These are phyloP conservation scores for Coelogynopora nodosa DNA, from an alignment of 2,888 invertebrate species.

Conservation along the genomic window DNA sequence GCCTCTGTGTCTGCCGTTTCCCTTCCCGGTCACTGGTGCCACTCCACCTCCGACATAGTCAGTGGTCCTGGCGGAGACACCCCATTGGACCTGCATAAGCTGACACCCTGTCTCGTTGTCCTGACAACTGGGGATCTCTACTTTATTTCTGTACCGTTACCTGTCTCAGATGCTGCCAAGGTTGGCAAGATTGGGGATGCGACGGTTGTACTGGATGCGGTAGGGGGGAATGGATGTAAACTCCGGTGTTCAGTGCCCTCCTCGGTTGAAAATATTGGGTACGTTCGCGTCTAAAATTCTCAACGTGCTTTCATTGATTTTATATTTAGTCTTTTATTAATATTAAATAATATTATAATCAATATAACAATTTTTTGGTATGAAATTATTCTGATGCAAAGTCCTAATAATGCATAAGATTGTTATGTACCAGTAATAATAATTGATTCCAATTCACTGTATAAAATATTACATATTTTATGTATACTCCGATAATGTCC, in stretches of 20 bases:
- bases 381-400: too few species aligned
- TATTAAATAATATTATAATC: too few species aligned
- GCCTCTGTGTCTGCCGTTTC: constrained; percentile 61
- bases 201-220: not conserved
- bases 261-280: not conserved
- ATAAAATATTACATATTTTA: too few species aligned
- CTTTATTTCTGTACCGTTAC: not conserved
- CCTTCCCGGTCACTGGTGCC: not conserved
- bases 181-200: not conserved
- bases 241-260: not conserved
- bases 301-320: too few species aligned
- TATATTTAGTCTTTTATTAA: too few species aligned
- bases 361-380: too few species aligned
- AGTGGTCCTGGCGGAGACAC: not conserved
- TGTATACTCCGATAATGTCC: too few species aligned
- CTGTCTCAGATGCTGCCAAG: not conserved
- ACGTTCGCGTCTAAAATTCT: too few species aligned
- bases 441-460: too few species aligned
- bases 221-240: not conserved
- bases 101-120: not conserved
- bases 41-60: not conserved
- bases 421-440: too few species aligned
- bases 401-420: too few species aligned
- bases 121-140: not conserved
- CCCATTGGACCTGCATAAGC: not conserved